These are phyloP conservation scores for Heterodera filipjevi DNA, from an alignment of 2,888 invertebrate species.

Conservation along the genomic window DNA sequence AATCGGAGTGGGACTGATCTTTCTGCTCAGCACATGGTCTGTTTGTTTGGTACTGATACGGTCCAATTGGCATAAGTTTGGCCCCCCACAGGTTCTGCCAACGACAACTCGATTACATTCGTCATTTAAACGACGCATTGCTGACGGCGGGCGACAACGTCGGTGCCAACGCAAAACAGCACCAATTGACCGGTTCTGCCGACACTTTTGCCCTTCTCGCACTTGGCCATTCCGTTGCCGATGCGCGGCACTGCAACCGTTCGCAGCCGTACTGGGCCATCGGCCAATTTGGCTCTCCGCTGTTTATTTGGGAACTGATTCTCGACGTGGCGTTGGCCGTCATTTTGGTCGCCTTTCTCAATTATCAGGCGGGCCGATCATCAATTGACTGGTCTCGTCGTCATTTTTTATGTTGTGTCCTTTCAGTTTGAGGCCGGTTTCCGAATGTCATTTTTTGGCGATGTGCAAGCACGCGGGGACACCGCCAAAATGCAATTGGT, in stretches of 20 bases:
- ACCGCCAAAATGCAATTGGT: conserved; percentile 82
- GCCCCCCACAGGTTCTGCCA: conserved; percentile 44
- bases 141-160: background rate
- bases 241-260: conserved; percentile 23
- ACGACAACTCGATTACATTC: conserved; percentile 31
- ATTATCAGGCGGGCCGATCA: conserved; percentile 73
- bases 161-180: background rate
- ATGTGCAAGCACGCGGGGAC: conserved; percentile 85
- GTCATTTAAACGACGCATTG: conserved; percentile 16
- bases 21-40: conserved; percentile 42
- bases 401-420: too few relatives aligned
- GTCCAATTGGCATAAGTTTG: background rate
- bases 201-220: background rate
- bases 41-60: background rate
- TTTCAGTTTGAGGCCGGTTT: conserved; percentile 84
- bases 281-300: conserved; percentile 46
- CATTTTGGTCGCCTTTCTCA: conserved; percentile 86
- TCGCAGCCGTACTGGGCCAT: conserved; percentile 38
- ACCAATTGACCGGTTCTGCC: background rate
- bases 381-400: too few relatives aligned
- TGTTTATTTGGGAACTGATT: conserved; percentile 75
- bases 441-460: conserved; percentile 87
- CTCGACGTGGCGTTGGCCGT: conserved; percentile 82
- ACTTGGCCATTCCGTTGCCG: background rate
- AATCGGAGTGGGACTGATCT: conserved; percentile 43